A percentile compares a stretch with the other conserved stretches of the same genome.
phyloP scores from a whole-genome alignment of 1,140 invertebrate species.

The Drosophila kikkawai region DNA sequence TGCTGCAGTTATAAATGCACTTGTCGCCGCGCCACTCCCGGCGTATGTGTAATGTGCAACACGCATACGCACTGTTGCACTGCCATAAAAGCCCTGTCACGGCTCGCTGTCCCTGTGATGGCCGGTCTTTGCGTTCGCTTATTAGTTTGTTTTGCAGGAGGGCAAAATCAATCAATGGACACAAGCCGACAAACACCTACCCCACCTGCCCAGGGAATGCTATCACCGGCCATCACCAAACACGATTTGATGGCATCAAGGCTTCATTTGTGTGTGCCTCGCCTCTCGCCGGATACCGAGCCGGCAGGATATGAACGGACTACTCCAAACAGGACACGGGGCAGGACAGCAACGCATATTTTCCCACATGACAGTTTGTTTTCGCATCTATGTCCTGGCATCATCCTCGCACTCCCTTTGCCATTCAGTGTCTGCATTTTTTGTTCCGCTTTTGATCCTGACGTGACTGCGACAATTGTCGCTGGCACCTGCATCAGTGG shows the following conservation, averaged over 20 bases:
- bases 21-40: conserved; percentile 7
- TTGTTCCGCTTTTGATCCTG: conserved; percentile 56
- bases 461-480: conserved; percentile 70
- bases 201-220: conserved; percentile 14
- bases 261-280: conserved; percentile 60
- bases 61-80: conserved; percentile 77
- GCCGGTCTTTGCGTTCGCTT: conserved; percentile 50
- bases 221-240: conserved; percentile 47
- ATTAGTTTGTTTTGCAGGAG: conserved; percentile 77
- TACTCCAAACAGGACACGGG: conserved; percentile 16
- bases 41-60: conserved; percentile 49
- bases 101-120: conserved; percentile 2
- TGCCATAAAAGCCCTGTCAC: conserved; percentile 47
- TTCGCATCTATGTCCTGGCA: conserved; percentile 45
- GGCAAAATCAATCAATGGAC: conserved; percentile 70
- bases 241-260: conserved; percentile 65
- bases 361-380: conserved; percentile 58
- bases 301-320: conserved; percentile 70
- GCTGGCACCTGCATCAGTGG: conserved; percentile 57
- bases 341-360: conserved; percentile 47
- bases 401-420: neutral
- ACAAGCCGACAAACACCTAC: conserved; percentile 42
- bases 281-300: conserved; percentile 52
- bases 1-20: conserved; percentile 42
- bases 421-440: conserved; percentile 20